Evolutionary conservation across 2,888 invertebrate genomes (phyloP), one percentile per base, ranked within the genome.

Genomic region (Yponomeuta sedellus): DNA sequence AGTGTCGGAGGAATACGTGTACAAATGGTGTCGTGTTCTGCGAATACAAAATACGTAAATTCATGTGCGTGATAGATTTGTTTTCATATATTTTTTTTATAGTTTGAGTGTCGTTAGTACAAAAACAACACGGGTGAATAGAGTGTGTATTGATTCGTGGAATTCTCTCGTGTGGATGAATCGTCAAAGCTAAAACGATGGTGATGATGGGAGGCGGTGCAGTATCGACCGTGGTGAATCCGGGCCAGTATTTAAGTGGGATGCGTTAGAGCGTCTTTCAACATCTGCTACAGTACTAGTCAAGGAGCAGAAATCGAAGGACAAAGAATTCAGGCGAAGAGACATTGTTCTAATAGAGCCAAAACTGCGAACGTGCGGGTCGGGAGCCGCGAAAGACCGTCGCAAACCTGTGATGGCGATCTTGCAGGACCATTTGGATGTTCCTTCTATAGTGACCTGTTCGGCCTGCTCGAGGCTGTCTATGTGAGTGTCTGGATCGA

Each of bases 361-460:
- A 89, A 88, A 87, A 83, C 80, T 89, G 89, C 88, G 88, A 89
- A 84, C 86, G 87, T 85, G 90, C 90, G 89, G 89, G 82, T 81
- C 86, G 77, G 28, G 77, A 86, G 90, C 90, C 91, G 90, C 89
- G 78, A 90, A 89, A 91, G 88, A 88, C 90, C 88, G 84, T 87
- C 81, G 90, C 91, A 91, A 96, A 98, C 98, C 98, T 97, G 98
- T 98, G 89, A 98, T 98, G 92, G 98, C 98, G 94, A 98, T 97
- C 96, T 98, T 98, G 95, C 98, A 98, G 92, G 98, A 98, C 98
- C 98, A 98, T 94, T 98, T 98, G 92, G 98, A 98, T 84, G 98
- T 98, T 92, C 98, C 98, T 93, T 98, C 98, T 91, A 98, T 97
- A 92, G 98, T 98, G 93, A 97, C 96, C 93, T 96, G 96, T 94